phyloP scores from a whole-genome alignment of 2,888 invertebrate species.

The Polylopha cassiicola region DNA sequence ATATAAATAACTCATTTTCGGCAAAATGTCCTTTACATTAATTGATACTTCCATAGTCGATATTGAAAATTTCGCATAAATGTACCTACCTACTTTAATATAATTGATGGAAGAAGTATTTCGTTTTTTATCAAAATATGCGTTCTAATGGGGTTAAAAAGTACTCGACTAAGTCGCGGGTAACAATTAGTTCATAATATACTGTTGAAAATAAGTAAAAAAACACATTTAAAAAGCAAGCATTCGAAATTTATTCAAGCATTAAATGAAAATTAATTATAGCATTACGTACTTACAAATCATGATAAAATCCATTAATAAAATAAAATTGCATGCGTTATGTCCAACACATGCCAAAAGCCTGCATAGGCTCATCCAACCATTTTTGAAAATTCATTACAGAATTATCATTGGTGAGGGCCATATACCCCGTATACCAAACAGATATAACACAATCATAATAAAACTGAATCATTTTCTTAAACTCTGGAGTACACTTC shows the following conservation, averaged over 20 bases:
- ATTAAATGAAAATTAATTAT: constrained; percentile 17
- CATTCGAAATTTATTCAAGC: constrained; percentile 22
- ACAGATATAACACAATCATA: constrained; percentile 51
- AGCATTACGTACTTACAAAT: constrained; percentile 23
- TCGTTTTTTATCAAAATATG: too few species aligned
- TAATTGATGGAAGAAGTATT: too few species aligned
- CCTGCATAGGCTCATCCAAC: constrained; percentile 48
- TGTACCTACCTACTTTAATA: too few species aligned
- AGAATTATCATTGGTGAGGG: constrained; percentile 41
- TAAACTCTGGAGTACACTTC: constrained; percentile 45
- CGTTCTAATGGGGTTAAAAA: too few species aligned
- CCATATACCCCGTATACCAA: constrained; percentile 53
- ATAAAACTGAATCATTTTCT: constrained; percentile 44
- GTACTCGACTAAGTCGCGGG: neutral
- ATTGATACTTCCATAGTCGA: too few species aligned
- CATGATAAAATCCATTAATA: constrained; percentile 12
- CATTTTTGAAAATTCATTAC: constrained; percentile 58
- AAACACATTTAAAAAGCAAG: constrained; percentile 11
- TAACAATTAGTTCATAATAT: neutral
- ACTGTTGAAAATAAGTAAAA: neutral
- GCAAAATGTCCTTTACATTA: too few species aligned
- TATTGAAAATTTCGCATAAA: too few species aligned
- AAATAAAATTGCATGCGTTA: constrained; percentile 28
- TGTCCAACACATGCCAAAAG: constrained; percentile 58
- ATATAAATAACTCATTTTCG: too few species aligned